Conservation (phyloP, 2,797 vertebrate genomes). For the Enteromius viviparus region DNA sequence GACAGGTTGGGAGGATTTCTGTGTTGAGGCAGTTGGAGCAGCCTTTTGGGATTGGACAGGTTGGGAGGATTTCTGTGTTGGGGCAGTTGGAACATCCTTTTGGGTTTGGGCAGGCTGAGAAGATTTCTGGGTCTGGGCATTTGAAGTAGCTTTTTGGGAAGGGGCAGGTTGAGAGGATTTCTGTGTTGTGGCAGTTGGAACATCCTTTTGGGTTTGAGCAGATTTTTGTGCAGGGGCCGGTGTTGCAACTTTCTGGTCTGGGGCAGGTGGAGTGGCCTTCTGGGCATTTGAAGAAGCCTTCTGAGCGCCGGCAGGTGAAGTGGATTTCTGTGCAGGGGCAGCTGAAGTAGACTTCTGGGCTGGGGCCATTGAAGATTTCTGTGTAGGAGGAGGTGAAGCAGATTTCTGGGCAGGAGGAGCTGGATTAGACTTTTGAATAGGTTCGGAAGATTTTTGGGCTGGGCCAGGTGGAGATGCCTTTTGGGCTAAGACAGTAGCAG, state of each 20-base stretch:
- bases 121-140: conserved; percentile 55
- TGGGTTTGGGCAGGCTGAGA: conserved; percentile 7
- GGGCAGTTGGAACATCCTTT: neutral
- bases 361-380: neutral
- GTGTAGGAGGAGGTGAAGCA: neutral
- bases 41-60: conserved; percentile 49
- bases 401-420: conserved; percentile 13
- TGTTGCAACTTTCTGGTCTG: neutral
- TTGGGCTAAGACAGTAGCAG: conserved; percentile 61
- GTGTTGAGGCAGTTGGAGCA: conserved; percentile 58
- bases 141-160: conserved; percentile 53
- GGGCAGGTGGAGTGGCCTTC: conserved; percentile 34
- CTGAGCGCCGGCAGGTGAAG: conserved; percentile 57
- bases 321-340: conserved; percentile 11
- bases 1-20: conserved; percentile 39
- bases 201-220: conserved; percentile 43
- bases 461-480: conserved; percentile 63
- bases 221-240: conserved; percentile 42
- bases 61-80: conserved; percentile 57
- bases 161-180: conserved; percentile 62
- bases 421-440: conserved; percentile 51
- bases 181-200: neutral
- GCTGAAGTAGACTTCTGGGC: conserved; percentile 62
- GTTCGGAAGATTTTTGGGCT: conserved; percentile 46
- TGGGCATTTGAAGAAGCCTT: conserved; percentile 62